These are phyloP conservation scores for Cinclus mexicanus DNA, from an alignment of 2,113 vertebrate genomes.

Conservation along the genomic window DNA sequence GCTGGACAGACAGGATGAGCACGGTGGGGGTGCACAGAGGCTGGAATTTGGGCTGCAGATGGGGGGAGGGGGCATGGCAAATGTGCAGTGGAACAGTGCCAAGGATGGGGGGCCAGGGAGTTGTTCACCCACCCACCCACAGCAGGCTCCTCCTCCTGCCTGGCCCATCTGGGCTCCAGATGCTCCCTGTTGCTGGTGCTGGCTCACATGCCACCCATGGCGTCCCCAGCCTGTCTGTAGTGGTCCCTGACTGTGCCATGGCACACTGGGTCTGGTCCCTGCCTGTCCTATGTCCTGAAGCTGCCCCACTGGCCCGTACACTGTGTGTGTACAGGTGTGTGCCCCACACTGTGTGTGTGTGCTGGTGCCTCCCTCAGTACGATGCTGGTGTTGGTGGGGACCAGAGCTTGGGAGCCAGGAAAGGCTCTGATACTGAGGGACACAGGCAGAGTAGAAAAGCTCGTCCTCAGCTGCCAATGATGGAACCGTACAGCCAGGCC, in stretches of 20 bases:
- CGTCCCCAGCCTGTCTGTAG: not conserved
- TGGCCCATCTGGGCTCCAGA: conserved; percentile 41
- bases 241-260: not conserved
- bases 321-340: not conserved
- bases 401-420: not conserved
- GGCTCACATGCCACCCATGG: not conserved
- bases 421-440: not conserved
- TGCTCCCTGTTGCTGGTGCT: not conserved
- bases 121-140: not conserved
- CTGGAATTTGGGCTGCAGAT: not conserved
- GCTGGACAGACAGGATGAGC: fast-evolving
- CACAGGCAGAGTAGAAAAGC: not conserved
- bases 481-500: not conserved
- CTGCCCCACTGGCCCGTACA: not conserved
- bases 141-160: not conserved
- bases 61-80: not conserved
- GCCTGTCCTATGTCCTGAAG: not conserved
- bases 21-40: fast-evolving
- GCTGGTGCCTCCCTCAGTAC: not conserved
- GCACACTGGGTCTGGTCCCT: not conserved
- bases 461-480: fast-evolving
- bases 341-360: not conserved
- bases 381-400: not conserved
- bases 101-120: not conserved
- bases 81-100: not conserved